Evolutionary conservation across 2,113 vertebrate genomes (phyloP).

Genomic region (Glareola pratincola): DNA sequence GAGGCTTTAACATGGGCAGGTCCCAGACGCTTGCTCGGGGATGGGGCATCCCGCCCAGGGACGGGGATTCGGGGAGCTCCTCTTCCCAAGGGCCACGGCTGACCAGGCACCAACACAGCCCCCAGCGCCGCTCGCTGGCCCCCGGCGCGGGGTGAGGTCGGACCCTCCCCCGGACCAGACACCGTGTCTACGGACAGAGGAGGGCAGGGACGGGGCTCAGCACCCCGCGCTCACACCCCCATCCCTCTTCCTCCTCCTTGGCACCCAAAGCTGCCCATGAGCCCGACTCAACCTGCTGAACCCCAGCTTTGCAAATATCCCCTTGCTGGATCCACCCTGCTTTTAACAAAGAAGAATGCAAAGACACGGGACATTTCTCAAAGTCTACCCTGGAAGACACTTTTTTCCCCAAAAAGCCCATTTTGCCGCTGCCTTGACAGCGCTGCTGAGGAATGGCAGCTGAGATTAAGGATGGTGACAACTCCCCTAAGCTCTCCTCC

Average conservation of each 20-base stretch:
- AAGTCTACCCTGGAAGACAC: not conserved
- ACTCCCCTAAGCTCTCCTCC: slow-evolving; percentile 40
- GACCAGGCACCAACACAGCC: not conserved
- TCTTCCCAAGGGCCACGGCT: rapidly evolving
- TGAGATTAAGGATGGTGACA: slow-evolving; percentile 47
- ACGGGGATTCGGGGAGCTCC: rapidly evolving
- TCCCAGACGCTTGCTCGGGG: rapidly evolving
- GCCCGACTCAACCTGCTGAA: not conserved
- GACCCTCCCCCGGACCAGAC: too few relatives aligned
- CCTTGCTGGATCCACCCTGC: not conserved
- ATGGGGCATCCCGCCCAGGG: rapidly evolving
- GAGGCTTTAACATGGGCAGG: rapidly evolving
- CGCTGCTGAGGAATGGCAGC: slow-evolving; percentile 15
- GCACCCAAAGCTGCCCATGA: rapidly evolving
- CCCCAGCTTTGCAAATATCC: rapidly evolving
- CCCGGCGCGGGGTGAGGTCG: rapidly evolving
- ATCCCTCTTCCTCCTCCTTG: not conserved
- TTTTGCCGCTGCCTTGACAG: not conserved
- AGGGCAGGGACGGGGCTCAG: not conserved
- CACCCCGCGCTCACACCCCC: rapidly evolving
- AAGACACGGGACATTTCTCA: rapidly evolving
- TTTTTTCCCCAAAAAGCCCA: not conserved
- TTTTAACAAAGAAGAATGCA: not conserved
- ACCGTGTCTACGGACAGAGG: rapidly evolving
- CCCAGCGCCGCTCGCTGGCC: not conserved